Evolutionary conservation across 2,888 invertebrate species (phyloP), one percentile per base, ranked within the genome.

Genomic region (Macrosoma leucophasiata): DNA sequence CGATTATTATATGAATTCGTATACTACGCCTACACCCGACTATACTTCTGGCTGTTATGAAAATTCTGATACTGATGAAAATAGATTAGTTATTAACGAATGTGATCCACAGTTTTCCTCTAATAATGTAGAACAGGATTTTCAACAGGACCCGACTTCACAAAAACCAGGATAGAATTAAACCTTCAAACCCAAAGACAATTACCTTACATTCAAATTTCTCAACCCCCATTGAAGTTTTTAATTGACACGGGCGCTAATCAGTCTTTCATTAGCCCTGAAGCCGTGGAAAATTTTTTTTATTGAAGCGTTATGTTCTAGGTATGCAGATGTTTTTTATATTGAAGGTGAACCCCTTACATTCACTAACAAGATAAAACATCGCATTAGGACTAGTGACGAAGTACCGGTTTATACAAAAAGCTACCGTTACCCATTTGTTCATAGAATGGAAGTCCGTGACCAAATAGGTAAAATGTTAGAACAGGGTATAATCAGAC

Each of bases 131-230:
- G 18, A 27, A 18, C 18, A 19, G n/a, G 7, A 3, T 19, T 19
- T n/a, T 19, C n/a, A 19, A 19, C 19, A 7, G n/a, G 3, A 19
- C 9, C 29, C 15, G 12, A 29, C 19, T n/a, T 27, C 27, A 27
- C 4, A 12, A 2, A 12, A 11, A 11, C 19, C 19, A 18, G 17
- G 17, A 27, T 27, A 27, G 27, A 27, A 27, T 19, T 27, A 3
- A 27, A 27, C 12, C 27, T 27, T 18, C 27, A 27, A 18, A 27
- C 27, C 13, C 27, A 27, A 19, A 12, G 27, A 19, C 18, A 19
- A 19, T 19, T 27, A 9, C 27, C 27, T 2, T 27, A 27, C 19
- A 7, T 27, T n/a, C 12, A 18, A 27, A 27, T 27, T n/a, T 15
- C n/a, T 9, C 7, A 32, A n/a, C 17, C 21, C 8, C 10, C 21